These are phyloP conservation scores for Grus americana DNA, from an alignment of 2,113 vertebrate genomes.

Conservation along the genomic window DNA sequence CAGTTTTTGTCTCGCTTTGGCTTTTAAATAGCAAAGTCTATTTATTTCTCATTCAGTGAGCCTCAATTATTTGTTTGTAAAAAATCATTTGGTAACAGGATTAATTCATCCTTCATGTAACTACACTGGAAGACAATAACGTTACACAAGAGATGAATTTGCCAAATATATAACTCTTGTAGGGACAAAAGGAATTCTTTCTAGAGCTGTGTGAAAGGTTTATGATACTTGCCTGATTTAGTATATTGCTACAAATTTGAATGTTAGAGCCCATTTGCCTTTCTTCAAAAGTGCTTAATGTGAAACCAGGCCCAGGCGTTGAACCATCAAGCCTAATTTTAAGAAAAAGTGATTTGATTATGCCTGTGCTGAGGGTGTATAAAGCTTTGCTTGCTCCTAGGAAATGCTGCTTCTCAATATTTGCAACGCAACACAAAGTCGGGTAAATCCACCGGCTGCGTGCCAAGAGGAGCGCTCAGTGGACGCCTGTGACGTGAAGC, in stretches of 20 bases:
- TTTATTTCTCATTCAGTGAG: conserved; percentile 45
- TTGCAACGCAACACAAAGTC: neutral
- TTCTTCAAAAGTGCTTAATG: neutral
- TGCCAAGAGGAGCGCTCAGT: neutral
- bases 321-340: neutral
- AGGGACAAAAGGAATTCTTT: conserved; percentile 59
- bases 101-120: conserved; percentile 61
- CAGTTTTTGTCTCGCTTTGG: conserved; percentile 45
- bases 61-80: conserved; percentile 61
- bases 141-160: conserved; percentile 63
- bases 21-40: conserved; percentile 49
- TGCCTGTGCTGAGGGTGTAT: neutral
- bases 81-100: conserved; percentile 52
- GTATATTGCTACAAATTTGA: conserved; percentile 14
- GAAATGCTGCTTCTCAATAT: neutral
- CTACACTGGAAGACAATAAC: conserved; percentile 50
- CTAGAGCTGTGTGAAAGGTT: conserved; percentile 43
- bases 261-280: neutral
- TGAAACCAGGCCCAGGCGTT: neutral
- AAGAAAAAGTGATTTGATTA: neutral
- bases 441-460: neutral
- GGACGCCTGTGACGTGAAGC: neutral
- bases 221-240: conserved; percentile 9
- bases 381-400: neutral
- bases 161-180: conserved; percentile 60